These are phyloP conservation scores for Crocidura indochinensis DNA, from an alignment of 2,797 vertebrate species.

Conservation along the genomic window DNA sequence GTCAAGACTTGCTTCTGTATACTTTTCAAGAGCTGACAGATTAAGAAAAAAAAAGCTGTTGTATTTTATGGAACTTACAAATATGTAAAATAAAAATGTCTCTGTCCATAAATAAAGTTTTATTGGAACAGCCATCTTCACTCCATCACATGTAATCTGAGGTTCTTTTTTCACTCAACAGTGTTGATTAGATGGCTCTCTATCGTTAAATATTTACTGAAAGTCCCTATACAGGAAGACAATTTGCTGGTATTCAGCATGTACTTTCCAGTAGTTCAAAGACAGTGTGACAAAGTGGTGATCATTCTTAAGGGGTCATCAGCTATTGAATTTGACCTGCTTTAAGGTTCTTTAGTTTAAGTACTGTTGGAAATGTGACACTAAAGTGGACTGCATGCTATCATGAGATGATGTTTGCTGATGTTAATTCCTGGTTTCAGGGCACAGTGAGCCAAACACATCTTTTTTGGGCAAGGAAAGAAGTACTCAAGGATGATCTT, in stretches of 20 bases:
- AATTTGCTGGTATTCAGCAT: neutral
- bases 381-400: neutral
- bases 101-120: constrained; percentile 22
- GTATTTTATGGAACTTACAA: constrained; percentile 7
- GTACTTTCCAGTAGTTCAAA: constrained; percentile 7
- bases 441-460: neutral
- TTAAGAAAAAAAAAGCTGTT: neutral
- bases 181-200: too few species aligned
- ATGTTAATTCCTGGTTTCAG: neutral
- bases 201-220: neutral
- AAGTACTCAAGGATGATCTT: neutral
- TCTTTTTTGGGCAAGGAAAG: neutral
- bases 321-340: neutral
- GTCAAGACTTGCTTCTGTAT: constrained; percentile 3
- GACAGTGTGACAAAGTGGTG: neutral
- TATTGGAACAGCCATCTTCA: neutral
- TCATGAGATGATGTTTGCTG: neutral
- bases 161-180: neutral
- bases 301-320: neutral
- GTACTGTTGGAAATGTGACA: neutral
- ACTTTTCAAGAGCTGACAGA: neutral
- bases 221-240: neutral
- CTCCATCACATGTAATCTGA: neutral
- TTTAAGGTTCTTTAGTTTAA: constrained; percentile 35
- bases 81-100: constrained; percentile 33